Conservation (phyloP, 2,888 invertebrate genomes). For the Heliconius aoede region DNA sequence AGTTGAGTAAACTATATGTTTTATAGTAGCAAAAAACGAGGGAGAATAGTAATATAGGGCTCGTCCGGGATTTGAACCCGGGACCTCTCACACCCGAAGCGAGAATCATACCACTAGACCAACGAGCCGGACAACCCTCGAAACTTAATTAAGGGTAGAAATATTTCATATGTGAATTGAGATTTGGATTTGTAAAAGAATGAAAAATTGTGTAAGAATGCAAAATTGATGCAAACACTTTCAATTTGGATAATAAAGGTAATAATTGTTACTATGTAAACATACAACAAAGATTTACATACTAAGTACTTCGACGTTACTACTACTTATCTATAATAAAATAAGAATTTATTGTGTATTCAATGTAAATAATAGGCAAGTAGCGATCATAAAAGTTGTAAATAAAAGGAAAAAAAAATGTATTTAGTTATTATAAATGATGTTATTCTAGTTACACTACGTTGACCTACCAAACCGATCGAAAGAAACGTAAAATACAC, state of each 20-base stretch:
- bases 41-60: slow-evolving; percentile 57
- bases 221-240: no score
- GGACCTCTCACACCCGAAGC: slow-evolving; percentile 85
- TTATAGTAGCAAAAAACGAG: neutral
- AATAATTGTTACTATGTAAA: neutral
- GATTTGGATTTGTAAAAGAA: neutral
- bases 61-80: slow-evolving; percentile 85
- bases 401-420: neutral
- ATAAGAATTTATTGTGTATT: neutral
- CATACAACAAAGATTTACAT: neutral
- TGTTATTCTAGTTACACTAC: neutral
- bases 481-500: neutral
- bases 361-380: neutral
- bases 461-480: neutral
- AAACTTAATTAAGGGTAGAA: slow-evolving; percentile 25
- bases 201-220: neutral
- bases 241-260: neutral
- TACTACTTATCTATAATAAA: neutral
- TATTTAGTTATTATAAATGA: neutral
- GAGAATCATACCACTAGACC: slow-evolving; percentile 85
- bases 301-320: neutral
- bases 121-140: slow-evolving; percentile 69
- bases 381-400: neutral
- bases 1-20: neutral
- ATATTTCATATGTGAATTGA: neutral